phyloP scores from a whole-genome alignment of 1,140 invertebrate genomes.

The Protaetia brevitarsis region DNA sequence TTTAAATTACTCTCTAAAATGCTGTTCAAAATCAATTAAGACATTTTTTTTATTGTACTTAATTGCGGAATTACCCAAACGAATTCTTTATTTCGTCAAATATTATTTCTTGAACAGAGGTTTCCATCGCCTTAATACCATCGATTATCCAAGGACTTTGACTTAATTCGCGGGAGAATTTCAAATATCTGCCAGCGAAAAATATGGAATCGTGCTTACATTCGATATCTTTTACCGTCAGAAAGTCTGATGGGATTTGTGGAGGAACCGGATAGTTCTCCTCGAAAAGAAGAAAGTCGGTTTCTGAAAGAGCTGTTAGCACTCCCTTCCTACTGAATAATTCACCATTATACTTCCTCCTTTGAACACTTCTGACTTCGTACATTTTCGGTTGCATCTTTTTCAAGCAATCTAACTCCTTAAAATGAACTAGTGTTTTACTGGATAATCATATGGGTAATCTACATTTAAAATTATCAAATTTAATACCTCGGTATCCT shows the following conservation, averaged over 20 bases:
- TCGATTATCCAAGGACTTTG: slow-evolving; percentile 94
- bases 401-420: slow-evolving; percentile 34
- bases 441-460: too few species aligned
- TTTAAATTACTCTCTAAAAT: slow-evolving; percentile 50
- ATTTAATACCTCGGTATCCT: slow-evolving; percentile 35
- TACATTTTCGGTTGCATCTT: slow-evolving; percentile 44
- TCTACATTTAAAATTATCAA: background rate
- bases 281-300: slow-evolving; percentile 51
- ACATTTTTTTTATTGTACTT: background rate
- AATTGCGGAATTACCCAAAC: slow-evolving; percentile 47
- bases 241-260: slow-evolving; percentile 41
- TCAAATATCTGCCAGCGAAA: slow-evolving; percentile 77
- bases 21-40: slow-evolving; percentile 34
- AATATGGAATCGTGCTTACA: slow-evolving; percentile 57
- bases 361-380: slow-evolving; percentile 34
- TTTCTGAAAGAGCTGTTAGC: slow-evolving; percentile 50
- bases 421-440: slow-evolving; percentile 10
- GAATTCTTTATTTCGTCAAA: slow-evolving; percentile 59
- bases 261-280: slow-evolving; percentile 51
- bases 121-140: slow-evolving; percentile 74
- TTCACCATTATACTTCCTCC: slow-evolving; percentile 45
- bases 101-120: slow-evolving; percentile 90
- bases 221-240: slow-evolving; percentile 50
- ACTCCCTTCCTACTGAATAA: slow-evolving; percentile 56
- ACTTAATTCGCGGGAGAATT: slow-evolving; percentile 79